Percentiles rank a stretch among this genome's conserved stretches.
These are phyloP conservation scores for Columba guinea DNA, from an alignment of 2,797 vertebrate genomes.

Conservation along the genomic window DNA sequence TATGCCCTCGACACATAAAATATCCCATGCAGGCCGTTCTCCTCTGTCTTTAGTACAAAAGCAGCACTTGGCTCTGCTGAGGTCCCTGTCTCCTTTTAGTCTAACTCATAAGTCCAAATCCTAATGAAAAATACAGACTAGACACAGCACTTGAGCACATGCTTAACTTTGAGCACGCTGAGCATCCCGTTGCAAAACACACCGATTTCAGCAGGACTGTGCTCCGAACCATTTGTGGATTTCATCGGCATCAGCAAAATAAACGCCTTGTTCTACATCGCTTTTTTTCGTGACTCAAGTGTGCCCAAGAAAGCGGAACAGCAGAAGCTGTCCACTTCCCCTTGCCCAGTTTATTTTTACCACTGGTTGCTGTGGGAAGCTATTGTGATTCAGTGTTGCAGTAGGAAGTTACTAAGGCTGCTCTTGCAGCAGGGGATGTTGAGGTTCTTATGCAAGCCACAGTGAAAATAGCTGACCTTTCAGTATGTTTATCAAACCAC, in stretches of 20 bases:
- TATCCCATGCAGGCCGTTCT: not conserved
- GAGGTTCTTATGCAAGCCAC: constrained; percentile 55
- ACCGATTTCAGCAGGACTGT: accelerated
- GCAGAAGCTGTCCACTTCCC: constrained; percentile 56
- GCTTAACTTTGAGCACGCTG: not conserved
- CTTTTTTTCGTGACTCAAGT: constrained; percentile 48
- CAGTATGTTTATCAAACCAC: constrained; percentile 27
- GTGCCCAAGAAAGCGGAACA: constrained; percentile 44
- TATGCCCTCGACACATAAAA: not conserved
- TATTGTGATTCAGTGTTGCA: constrained; percentile 61
- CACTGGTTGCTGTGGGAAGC: constrained; percentile 54
- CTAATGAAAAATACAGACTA: not conserved
- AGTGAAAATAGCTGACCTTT: constrained; percentile 62
- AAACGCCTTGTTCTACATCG: not conserved
- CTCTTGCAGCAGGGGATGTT: constrained; percentile 55
- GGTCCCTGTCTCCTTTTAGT: not conserved
- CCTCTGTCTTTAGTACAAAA: not conserved
- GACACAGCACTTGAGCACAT: not conserved
- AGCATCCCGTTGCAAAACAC: not conserved
- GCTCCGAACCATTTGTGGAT: not conserved
- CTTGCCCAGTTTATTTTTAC: constrained; percentile 54
- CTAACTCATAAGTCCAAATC: not conserved
- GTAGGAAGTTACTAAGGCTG: constrained; percentile 43
- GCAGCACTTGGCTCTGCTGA: accelerated
- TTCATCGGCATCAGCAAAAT: constrained; percentile 49